Evolutionary conservation across 2,888 invertebrate species (phyloP).

Genomic region (Imbricaverruca yamaguchii): DNA sequence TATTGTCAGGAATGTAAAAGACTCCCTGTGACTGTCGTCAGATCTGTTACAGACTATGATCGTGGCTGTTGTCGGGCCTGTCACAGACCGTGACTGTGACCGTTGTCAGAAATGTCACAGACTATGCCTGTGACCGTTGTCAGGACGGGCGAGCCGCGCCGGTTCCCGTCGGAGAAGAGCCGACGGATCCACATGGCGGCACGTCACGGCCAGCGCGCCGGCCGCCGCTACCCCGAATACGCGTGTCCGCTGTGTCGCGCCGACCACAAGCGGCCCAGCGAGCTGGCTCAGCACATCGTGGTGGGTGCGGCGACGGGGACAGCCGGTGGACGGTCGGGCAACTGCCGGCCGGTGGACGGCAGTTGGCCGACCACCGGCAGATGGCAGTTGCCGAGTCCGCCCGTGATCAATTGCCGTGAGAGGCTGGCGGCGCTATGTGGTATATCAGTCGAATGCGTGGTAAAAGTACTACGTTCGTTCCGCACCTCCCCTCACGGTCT

Average conservation of each 20-base stretch:
- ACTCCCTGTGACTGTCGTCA: no score
- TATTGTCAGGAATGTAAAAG: no score
- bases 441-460: no score
- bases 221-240: neutral
- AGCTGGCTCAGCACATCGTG: neutral
- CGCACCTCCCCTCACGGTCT: no score
- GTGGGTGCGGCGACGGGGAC: neutral
- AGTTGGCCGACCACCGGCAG: no score
- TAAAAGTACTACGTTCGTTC: no score
- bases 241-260: neutral
- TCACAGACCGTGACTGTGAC: neutral
- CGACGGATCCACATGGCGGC: neutral
- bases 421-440: no score
- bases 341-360: neutral
- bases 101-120: neutral
- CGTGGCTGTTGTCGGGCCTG: neutral
- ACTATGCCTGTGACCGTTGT: no score
- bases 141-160: neutral
- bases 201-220: neutral
- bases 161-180: neutral
- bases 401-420: no score
- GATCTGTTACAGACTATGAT: no score
- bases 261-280: conserved; percentile 2
- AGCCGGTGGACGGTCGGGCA: neutral
- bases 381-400: no score